Evolutionary conservation across 2,113 vertebrate species (phyloP).

Genomic region (Cisticola juncidis): DNA sequence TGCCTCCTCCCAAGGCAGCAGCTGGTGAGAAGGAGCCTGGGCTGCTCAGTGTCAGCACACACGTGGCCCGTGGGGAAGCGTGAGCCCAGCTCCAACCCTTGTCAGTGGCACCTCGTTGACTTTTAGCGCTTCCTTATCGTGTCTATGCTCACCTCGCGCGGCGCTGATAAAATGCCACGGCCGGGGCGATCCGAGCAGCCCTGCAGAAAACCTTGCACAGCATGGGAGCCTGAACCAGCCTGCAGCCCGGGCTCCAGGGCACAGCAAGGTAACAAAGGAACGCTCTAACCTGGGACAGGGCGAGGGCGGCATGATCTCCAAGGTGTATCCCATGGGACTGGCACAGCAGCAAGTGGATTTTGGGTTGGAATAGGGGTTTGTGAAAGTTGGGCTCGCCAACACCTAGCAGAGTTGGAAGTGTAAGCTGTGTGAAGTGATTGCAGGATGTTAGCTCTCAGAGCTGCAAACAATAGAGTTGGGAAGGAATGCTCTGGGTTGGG

Average conservation of each 20-base stretch:
- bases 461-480: neutral
- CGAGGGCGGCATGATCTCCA: accelerated
- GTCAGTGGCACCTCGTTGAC: constrained; percentile 72
- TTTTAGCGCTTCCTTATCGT: constrained; percentile 69
- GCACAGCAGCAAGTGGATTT: accelerated
- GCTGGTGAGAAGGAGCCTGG: neutral
- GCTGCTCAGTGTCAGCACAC: constrained; percentile 30
- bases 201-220: neutral
- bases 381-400: neutral
- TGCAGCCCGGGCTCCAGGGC: neutral
- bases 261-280: neutral
- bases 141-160: constrained; percentile 42
- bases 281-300: accelerated
- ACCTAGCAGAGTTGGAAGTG: neutral
- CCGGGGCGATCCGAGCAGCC: neutral
- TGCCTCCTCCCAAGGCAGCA: neutral
- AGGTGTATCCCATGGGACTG: accelerated
- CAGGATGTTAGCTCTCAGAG: neutral
- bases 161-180: constrained; percentile 74
- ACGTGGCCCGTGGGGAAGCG: neutral
- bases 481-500: neutral
- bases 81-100: constrained; percentile 17
- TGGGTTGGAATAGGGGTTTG: neutral
- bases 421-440: neutral
- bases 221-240: neutral